These are phyloP conservation scores for Himantopus leucocephalus DNA, from an alignment of 2,113 vertebrate species.

Conservation along the genomic window DNA sequence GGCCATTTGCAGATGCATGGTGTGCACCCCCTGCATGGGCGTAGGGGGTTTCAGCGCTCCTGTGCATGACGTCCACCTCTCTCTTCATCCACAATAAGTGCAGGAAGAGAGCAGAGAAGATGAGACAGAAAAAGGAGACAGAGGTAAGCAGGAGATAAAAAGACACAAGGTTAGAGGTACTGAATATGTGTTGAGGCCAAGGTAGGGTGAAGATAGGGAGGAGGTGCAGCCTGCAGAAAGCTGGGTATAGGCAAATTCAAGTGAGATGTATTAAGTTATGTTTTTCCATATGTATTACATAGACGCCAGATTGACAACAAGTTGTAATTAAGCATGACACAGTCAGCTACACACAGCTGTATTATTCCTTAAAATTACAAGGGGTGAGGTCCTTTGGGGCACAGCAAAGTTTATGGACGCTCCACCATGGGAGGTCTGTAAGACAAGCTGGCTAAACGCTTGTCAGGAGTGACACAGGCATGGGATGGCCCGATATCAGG, in stretches of 20 bases:
- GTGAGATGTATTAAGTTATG: not conserved
- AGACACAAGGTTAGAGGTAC: not conserved
- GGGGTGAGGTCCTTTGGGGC: not conserved
- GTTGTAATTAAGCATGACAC: slow-evolving; percentile 5
- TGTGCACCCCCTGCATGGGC: not conserved
- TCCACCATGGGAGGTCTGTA: not conserved
- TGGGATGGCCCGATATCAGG: not conserved
- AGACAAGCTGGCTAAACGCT: not conserved
- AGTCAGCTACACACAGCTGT: slow-evolving; percentile 3
- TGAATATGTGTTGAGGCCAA: not conserved
- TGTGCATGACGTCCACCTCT: not conserved
- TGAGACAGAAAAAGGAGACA: not conserved
- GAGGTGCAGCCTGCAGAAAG: not conserved
- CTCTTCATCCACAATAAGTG: not conserved
- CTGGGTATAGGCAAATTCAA: not conserved
- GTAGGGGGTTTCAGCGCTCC: not conserved
- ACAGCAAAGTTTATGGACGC: not conserved
- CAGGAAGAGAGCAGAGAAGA: not conserved
- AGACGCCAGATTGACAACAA: not conserved
- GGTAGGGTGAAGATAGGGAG: not conserved
- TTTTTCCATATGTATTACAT: not conserved
- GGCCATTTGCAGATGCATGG: not conserved
- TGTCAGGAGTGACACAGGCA: not conserved
- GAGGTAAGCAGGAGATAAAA: not conserved
- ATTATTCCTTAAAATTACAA: slow-evolving; percentile 43